Base-by-base conservation (phyloP, 2,113 vertebrate species). In the Orcinus orca region DNA sequence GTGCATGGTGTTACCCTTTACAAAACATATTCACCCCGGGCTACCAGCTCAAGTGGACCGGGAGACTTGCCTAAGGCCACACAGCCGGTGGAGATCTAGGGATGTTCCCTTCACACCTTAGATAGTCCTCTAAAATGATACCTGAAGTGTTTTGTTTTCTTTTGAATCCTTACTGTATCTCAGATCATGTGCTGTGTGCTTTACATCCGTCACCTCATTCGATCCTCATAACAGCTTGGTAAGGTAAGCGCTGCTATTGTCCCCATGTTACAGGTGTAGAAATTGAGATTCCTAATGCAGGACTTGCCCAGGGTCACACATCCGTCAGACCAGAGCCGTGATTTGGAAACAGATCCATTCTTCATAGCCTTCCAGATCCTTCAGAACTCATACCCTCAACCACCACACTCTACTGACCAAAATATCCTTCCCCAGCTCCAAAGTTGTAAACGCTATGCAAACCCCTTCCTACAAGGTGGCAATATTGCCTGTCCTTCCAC, bases 111-210 rank as follows among this genome's bases (percentile, higher is more conserved):
- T 17, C 76, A 13, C 1, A 4, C 18, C 65, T n/a, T 20, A 2
- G 4, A 13, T 31, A 11, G 8, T 29, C 36, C 23, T 53, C 47
- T 62, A 21, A 44, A 87, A 41, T 3, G 8, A 47, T 0, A 21
- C 8, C 20, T n/a, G 3, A 7, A 5, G 26, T 29, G 58, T 31
- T 15, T 55, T 18, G 25, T 13, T 88, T 68, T 15, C 41, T 74
- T 13, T 9, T n/a, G 6, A 71, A 67, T 1, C 29, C 10, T 18
- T 79, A 7, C 53, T 2, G 3, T 44, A n/a, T 71, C 88, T 90
- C 60, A 7, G 41, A 25, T 20, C 20, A 0, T 0, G 18, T 21
- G 2, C 29, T 12, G 0, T 13, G 26, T 1, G 17, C 31, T 41
- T 65, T 8, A 29, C 25, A 47, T 18, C 33, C 0, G 1, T 55